These are phyloP conservation scores for Theristicus caerulescens DNA, from an alignment of 2,113 vertebrate species.

Conservation along the genomic window DNA sequence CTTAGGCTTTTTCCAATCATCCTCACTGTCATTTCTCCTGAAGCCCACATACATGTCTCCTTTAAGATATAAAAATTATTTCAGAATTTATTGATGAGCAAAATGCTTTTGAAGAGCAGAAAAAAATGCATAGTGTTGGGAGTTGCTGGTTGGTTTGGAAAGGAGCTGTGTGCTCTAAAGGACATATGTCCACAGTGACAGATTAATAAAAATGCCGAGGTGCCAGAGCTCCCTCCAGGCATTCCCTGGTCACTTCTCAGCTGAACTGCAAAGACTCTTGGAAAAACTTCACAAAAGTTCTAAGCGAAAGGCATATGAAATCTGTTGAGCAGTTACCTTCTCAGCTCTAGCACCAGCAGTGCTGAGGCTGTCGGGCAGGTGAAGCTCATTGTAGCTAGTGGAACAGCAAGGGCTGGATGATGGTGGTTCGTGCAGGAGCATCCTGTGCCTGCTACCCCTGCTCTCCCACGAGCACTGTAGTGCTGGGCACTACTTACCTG, in stretches of 20 bases:
- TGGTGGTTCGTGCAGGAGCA: neutral
- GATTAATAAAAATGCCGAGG: neutral
- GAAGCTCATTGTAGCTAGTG: neutral
- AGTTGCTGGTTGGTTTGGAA: neutral
- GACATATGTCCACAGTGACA: neutral
- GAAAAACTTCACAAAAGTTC: neutral
- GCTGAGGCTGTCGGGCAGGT: neutral
- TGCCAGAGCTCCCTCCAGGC: neutral
- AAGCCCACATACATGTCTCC: neutral
- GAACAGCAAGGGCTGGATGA: neutral
- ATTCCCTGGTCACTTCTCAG: neutral
- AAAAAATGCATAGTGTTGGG: neutral
- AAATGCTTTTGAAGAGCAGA: neutral
- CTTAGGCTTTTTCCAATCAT: neutral
- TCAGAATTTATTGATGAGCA: neutral
- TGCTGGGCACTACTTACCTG: rapidly evolving
- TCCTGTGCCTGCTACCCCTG: neutral
- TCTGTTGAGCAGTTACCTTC: neutral
- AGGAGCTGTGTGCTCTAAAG: neutral
- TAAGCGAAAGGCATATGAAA: neutral
- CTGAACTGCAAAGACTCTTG: neutral
- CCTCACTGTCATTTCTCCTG: neutral
- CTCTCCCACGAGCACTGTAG: neutral
- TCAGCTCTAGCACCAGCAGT: neutral
- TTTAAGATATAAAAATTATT: neutral